Evolutionary conservation across 1,140 invertebrate genomes (phyloP).

Genomic region (Chymomyza costata): DNA sequence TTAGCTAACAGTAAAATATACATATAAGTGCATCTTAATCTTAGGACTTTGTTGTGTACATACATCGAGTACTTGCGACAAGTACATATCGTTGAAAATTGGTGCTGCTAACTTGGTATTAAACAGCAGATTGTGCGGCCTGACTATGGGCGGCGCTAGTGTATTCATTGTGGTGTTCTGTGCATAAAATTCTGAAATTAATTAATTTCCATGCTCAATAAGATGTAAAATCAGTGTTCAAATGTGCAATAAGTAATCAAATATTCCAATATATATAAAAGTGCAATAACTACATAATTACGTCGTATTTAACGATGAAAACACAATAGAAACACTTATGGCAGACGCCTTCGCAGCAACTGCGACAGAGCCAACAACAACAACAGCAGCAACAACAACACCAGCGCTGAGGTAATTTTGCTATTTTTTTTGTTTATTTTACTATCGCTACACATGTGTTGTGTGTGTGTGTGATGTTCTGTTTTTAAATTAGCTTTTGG

Average conservation of each 20-base stretch:
- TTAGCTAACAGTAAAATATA: no score
- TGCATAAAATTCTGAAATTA: constrained; percentile 50
- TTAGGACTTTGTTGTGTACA: no score
- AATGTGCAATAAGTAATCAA: constrained; percentile 41
- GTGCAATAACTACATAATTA: no score
- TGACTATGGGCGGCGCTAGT: constrained; percentile 39
- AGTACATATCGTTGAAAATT: no score
- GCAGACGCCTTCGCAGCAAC: constrained; percentile 32
- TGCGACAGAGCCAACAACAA: constrained; percentile 1
- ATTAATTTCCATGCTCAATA: constrained; percentile 13
- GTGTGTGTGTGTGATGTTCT: constrained; percentile 27
- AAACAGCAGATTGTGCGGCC: constrained; percentile 13
- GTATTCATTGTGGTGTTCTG: constrained; percentile 46
- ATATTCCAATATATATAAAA: constrained; percentile 9
- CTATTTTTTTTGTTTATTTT: constrained; percentile 70
- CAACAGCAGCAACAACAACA: constrained; percentile 27
- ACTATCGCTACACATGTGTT: constrained; percentile 21
- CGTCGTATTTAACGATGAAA: no score
- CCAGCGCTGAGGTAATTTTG: constrained; percentile 65
- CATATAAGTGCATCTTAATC: no score
- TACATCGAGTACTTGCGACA: no score
- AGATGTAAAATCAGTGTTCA: constrained; percentile 7
- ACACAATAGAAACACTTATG: no score
- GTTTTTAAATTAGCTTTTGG: constrained; percentile 45
- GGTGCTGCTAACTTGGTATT: constrained; percentile 23